Evolutionary conservation across 2,113 vertebrate genomes (phyloP).

Genomic region (Jacana jacana): DNA sequence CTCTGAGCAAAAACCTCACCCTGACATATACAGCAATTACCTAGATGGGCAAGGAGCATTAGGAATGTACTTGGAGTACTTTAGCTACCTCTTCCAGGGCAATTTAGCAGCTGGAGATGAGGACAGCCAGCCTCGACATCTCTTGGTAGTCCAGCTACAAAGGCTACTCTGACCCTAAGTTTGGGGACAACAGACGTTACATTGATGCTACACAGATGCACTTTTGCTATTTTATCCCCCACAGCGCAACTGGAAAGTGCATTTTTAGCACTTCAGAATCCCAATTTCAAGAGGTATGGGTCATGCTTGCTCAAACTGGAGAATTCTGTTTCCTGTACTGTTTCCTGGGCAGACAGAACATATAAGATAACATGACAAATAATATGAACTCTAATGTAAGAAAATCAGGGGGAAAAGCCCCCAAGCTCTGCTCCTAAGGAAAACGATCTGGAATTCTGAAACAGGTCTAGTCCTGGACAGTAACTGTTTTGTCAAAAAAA

Average conservation of each 20-base stretch:
- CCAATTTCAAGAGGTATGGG: background rate
- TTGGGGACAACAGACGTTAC: background rate
- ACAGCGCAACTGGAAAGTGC: background rate
- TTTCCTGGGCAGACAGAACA: background rate
- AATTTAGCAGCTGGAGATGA: slow-evolving; percentile 19
- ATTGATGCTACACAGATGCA: background rate
- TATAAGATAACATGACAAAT: background rate
- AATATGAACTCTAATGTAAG: background rate
- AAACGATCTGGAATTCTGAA: background rate
- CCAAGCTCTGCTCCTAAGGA: background rate
- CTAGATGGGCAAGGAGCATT: background rate
- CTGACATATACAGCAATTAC: background rate
- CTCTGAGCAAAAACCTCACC: background rate
- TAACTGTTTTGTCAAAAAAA: background rate
- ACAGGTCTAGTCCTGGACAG: background rate
- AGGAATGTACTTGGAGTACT: background rate
- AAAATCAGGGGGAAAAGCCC: accelerated
- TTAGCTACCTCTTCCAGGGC: background rate
- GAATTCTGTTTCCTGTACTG: background rate
- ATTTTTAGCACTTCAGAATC: slow-evolving; percentile 8
- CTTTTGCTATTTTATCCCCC: background rate
- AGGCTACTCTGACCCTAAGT: background rate
- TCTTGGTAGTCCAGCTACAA: background rate
- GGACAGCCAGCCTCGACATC: background rate
- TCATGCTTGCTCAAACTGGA: background rate